Conservation (phyloP, 37 sponge, comb jelly and placozoan genomes). For the Oscarella lobularis region DNA sequence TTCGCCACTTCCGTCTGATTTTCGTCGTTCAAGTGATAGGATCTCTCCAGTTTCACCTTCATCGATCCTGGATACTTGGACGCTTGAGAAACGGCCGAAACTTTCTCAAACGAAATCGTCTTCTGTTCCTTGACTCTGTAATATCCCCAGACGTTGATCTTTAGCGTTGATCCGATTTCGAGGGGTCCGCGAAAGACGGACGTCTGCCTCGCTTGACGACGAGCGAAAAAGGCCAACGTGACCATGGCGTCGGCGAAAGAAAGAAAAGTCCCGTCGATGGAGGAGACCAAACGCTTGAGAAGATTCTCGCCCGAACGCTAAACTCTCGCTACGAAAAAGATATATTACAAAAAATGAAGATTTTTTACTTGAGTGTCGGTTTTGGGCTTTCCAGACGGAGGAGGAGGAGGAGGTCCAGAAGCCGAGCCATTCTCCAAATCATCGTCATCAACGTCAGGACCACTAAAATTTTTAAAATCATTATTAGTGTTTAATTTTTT, state of each 20-base stretch:
- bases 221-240: background rate
- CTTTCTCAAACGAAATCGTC: conserved; percentile 77
- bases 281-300: background rate
- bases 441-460: background rate
- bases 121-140: conserved; percentile 31
- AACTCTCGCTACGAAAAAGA: too few species aligned
- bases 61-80: conserved; percentile 51
- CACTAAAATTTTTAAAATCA: background rate
- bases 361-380: too few species aligned
- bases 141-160: conserved; percentile 8
- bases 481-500: background rate
- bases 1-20: conserved; percentile 79
- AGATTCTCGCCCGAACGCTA: too few species aligned
- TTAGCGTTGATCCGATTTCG: conserved; percentile 7
- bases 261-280: background rate
- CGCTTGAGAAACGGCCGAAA: conserved; percentile 77
- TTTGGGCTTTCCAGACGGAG: too few species aligned
- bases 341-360: too few species aligned
- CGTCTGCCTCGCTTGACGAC: conserved; percentile 6
- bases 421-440: background rate
- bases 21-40: conserved; percentile 77
- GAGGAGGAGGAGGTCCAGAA: conserved; percentile 2
- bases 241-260: conserved; percentile 15
- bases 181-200: conserved; percentile 8
- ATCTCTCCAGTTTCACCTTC: conserved; percentile 54